These are phyloP conservation scores for Nanorana parkeri DNA, from an alignment of 2,113 vertebrate species.

Conservation along the genomic window DNA sequence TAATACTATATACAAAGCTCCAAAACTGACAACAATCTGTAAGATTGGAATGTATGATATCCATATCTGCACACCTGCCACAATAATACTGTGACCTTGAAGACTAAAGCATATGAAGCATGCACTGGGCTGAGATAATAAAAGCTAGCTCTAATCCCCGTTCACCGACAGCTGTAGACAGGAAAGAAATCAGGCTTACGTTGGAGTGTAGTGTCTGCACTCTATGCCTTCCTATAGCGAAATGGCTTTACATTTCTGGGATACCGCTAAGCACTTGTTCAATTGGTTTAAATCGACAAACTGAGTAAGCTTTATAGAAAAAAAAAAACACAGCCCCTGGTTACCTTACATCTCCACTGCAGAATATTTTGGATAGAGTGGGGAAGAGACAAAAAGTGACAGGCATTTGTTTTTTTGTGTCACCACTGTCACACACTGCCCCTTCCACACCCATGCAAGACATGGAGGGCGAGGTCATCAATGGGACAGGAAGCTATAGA, in stretches of 20 bases:
- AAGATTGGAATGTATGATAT: not conserved
- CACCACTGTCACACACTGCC: no score
- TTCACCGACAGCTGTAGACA: slow-evolving; percentile 33
- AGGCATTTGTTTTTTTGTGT: no score
- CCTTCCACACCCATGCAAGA: no score
- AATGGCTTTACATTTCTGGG: not conserved
- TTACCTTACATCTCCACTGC: not conserved
- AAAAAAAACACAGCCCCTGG: not conserved
- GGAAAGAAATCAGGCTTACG: slow-evolving; percentile 37
- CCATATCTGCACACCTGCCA: slow-evolving; percentile 15
- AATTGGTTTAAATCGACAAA: not conserved
- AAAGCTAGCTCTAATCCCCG: slow-evolving; percentile 35
- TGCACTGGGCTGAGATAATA: slow-evolving; percentile 30
- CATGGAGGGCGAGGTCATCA: no score
- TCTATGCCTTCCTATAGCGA: not conserved
- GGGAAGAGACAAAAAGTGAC: no score
- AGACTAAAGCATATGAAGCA: not conserved
- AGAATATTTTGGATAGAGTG: no score
- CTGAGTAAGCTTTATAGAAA: not conserved
- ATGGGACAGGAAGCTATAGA: no score
- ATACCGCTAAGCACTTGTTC: not conserved
- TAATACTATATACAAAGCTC: not conserved
- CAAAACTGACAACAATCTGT: not conserved
- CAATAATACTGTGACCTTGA: slow-evolving; percentile 44
- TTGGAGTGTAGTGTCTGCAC: not conserved